These are phyloP conservation scores for Dynastes maya DNA, from an alignment of 2,888 invertebrate genomes.

Conservation along the genomic window DNA sequence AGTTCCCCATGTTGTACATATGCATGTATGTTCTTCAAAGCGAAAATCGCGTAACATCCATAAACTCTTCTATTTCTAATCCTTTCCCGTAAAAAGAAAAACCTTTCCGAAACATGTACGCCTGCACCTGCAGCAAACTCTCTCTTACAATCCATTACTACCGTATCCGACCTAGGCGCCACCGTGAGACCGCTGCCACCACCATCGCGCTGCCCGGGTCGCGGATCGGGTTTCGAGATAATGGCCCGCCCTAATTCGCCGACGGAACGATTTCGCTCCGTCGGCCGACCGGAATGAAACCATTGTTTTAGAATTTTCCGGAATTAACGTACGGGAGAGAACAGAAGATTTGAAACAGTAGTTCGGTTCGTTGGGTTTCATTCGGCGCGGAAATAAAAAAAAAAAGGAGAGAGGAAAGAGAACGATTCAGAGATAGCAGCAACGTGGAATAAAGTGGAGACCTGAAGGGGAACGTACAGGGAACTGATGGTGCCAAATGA, in stretches of 20 bases:
- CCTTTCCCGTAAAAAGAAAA: background rate
- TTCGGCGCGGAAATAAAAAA: slow-evolving; percentile 7
- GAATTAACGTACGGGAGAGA: slow-evolving; percentile 61
- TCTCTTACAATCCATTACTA: slow-evolving; percentile 17
- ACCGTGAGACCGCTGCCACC: background rate
- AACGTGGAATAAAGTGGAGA: no score
- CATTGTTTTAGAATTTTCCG: slow-evolving; percentile 66
- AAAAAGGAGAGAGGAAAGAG: background rate
- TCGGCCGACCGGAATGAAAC: slow-evolving; percentile 61
- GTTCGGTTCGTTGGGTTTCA: slow-evolving; percentile 58
- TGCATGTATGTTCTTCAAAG: background rate
- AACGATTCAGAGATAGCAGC: background rate
- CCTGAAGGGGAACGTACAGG: background rate
- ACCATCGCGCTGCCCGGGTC: background rate
- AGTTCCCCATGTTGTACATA: no score
- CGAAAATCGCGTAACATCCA: background rate
- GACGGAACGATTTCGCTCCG: slow-evolving; percentile 54
- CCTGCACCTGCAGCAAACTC: slow-evolving; percentile 8
- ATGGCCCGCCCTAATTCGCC: slow-evolving; percentile 61
- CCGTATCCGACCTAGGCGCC: background rate
- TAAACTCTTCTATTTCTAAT: background rate
- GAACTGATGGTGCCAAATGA: slow-evolving; percentile 17
- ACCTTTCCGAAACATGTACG: background rate
- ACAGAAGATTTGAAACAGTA: slow-evolving; percentile 62
- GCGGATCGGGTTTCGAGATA: slow-evolving; percentile 60